A percentile compares a stretch with the other conserved stretches of the same genome.
Conservation (phyloP, 2,888 invertebrate genomes). For the Euzetes globulus region DNA sequence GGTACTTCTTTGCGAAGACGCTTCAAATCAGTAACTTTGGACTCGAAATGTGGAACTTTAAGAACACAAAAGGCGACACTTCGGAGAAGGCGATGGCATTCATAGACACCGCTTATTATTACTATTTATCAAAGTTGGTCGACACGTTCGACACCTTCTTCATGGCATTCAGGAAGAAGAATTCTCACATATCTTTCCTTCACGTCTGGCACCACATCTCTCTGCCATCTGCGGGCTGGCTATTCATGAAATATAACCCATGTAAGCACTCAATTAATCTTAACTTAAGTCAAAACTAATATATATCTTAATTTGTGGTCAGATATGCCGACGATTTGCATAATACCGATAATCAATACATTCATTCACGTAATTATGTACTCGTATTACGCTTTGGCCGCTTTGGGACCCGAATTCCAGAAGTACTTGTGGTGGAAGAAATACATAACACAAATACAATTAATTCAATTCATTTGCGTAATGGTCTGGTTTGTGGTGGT, state of each 20-base stretch:
- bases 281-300: neutral
- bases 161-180: constrained; percentile 33
- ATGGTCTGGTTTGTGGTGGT: constrained; percentile 26
- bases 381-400: constrained; percentile 32
- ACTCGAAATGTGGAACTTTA: constrained; percentile 28
- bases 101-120: constrained; percentile 30
- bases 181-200: constrained; percentile 34
- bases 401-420: constrained; percentile 28
- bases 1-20: constrained; percentile 25
- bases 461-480: constrained; percentile 31
- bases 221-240: constrained; percentile 31
- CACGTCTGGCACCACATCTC: constrained; percentile 36
- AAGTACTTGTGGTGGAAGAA: constrained; percentile 34
- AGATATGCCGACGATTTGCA: constrained; percentile 21
- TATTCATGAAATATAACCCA: constrained; percentile 35
- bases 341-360: constrained; percentile 44
- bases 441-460: constrained; percentile 33
- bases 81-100: constrained; percentile 24
- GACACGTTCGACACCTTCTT: constrained; percentile 36
- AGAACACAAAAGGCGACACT: constrained; percentile 24
- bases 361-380: constrained; percentile 35
- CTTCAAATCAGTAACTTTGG: constrained; percentile 26
- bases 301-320: constrained; percentile 32
- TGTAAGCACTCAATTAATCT: constrained; percentile 11
- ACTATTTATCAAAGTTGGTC: constrained; percentile 33